A percentile compares a stretch with the other conserved stretches of the same genome.
phyloP scores from a whole-genome alignment of 2,113 vertebrate species.

The Anseranas semipalmata region DNA sequence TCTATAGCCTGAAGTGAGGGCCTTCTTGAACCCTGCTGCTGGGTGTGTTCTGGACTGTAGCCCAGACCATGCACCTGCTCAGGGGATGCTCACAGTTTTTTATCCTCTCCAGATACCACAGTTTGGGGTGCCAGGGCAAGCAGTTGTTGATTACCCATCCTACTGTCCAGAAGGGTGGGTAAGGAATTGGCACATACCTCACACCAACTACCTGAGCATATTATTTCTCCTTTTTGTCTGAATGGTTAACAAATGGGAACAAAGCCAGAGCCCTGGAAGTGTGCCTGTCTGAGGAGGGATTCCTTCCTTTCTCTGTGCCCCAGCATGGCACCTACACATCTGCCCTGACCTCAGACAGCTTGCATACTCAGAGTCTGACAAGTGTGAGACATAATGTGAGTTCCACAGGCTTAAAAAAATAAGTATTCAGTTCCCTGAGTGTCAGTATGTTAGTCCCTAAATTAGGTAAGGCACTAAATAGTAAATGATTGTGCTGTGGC shows the following conservation, averaged over 20 bases:
- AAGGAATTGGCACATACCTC: neutral
- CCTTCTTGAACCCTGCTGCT: neutral
- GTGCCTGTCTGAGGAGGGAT: neutral
- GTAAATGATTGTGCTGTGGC: neutral
- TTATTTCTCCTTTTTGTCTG: neutral
- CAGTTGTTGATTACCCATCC: neutral
- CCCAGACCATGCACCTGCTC: neutral
- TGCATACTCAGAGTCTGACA: neutral
- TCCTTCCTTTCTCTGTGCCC: neutral
- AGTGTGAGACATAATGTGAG: fast-evolving
- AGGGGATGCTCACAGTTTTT: neutral
- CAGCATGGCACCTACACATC: fast-evolving
- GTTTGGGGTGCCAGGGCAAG: neutral
- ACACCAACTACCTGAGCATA: neutral
- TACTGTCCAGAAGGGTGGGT: neutral
- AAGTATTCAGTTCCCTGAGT: neutral
- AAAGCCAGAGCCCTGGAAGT: neutral
- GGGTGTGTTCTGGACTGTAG: neutral
- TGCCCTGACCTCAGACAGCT: neutral
- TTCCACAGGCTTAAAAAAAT: neutral
- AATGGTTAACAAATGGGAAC: neutral
- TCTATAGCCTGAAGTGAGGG: neutral
- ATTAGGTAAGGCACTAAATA: neutral
- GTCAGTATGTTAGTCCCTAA: neutral
- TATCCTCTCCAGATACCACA: neutral